phyloP scores from a whole-genome alignment of 2,113 vertebrate species.

The Tauraco erythrolophus region DNA sequence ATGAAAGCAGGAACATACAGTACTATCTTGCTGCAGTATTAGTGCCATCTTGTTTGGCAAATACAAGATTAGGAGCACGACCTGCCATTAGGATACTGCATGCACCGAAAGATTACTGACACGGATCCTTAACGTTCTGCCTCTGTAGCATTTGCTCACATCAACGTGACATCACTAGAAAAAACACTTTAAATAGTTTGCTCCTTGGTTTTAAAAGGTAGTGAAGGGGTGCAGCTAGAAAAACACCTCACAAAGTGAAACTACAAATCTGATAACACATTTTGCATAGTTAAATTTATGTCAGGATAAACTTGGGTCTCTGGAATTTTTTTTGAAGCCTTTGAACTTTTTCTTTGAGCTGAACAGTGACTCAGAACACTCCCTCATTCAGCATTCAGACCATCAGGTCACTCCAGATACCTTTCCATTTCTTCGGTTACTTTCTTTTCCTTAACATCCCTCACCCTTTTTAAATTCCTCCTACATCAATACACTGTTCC shows the following conservation, averaged over 20 bases:
- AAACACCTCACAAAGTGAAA: not conserved
- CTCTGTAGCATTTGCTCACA: not conserved
- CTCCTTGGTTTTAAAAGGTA: not conserved
- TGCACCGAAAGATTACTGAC: not conserved
- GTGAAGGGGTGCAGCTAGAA: not conserved
- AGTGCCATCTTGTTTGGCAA: not conserved
- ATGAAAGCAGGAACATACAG: not conserved
- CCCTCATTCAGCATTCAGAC: not conserved
- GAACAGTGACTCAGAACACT: not conserved
- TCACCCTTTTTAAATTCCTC: not conserved
- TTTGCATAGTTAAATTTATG: slow-evolving; percentile 38
- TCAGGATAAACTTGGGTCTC: not conserved
- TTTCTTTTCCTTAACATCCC: not conserved
- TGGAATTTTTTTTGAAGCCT: not conserved
- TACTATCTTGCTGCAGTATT: not conserved
- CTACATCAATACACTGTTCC: not conserved
- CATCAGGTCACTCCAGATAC: not conserved
- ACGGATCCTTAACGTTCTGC: not conserved
- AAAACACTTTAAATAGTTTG: not conserved
- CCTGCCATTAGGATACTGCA: not conserved
- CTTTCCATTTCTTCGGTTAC: not conserved
- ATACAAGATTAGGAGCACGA: not conserved
- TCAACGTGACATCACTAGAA: not conserved
- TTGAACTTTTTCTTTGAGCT: not conserved
- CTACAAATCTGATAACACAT: not conserved